These are phyloP conservation scores for Platycercus adscitus DNA, from an alignment of 2,113 vertebrate genomes.

Conservation along the genomic window DNA sequence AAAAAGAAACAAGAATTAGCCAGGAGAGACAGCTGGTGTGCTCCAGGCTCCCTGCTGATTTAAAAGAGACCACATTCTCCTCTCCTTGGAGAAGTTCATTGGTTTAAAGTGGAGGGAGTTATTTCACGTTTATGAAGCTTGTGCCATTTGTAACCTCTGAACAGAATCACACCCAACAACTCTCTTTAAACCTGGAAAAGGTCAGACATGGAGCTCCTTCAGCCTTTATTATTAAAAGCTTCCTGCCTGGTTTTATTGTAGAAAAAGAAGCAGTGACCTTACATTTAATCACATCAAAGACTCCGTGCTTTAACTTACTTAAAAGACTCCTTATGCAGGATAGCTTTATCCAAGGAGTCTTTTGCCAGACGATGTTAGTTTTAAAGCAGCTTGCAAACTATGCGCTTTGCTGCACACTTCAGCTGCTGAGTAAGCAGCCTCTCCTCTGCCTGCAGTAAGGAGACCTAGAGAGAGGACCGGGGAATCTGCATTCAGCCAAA, in stretches of 20 bases:
- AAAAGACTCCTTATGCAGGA: conserved; percentile 31
- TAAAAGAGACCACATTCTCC: not conserved
- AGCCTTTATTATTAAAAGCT: conserved; percentile 51
- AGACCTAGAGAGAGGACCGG: not conserved
- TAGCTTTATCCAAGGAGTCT: conserved; percentile 24
- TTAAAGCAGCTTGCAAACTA: not conserved
- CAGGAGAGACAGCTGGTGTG: not conserved
- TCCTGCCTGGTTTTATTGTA: conserved; percentile 38
- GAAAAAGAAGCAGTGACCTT: conserved; percentile 40
- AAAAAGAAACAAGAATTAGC: not conserved
- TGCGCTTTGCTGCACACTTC: not conserved
- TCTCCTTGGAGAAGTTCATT: not conserved
- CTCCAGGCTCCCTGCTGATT: not conserved
- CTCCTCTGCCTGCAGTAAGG: conserved; percentile 18
- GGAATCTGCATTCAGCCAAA: conserved; percentile 56
- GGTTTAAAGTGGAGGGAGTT: conserved; percentile 29
- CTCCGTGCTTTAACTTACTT: conserved; percentile 20
- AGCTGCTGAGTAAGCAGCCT: conserved; percentile 66
- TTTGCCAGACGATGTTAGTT: not conserved
- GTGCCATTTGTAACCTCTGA: not conserved
- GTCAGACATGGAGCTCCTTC: not conserved
- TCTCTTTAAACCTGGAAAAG: conserved; percentile 38
- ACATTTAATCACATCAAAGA: conserved; percentile 43
- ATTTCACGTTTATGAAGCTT: not conserved
- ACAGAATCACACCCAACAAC: conserved; percentile 2